A percentile compares a stretch with the other conserved stretches of the same genome.
Conservation (phyloP, 2,888 invertebrate genomes). For the Drosophila buzzatii region DNA sequence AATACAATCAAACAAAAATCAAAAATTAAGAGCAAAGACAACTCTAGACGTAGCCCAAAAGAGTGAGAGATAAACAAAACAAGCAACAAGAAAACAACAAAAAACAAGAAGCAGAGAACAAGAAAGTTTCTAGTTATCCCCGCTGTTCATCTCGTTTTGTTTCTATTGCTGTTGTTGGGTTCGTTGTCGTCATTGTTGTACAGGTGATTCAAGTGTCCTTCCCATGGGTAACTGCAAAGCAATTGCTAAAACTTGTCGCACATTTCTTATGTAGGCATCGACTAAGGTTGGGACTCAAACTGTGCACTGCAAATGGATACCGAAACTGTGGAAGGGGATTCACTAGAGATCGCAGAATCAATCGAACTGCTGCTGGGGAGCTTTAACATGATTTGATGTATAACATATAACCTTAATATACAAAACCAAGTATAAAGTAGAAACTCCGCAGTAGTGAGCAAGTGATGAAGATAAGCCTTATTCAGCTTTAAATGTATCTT, state of each 20-base stretch:
- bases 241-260: constrained; percentile 57
- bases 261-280: constrained; percentile 47
- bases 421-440: not conserved
- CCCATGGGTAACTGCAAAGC: constrained; percentile 47
- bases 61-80: constrained; percentile 48
- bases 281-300: not conserved
- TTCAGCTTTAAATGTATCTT: not conserved
- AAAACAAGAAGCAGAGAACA: constrained; percentile 35
- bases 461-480: not conserved
- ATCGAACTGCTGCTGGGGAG: constrained; percentile 1
- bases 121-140: constrained; percentile 46
- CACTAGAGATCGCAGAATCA: constrained; percentile 3
- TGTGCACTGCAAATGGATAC: constrained; percentile 5
- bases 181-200: constrained; percentile 13
- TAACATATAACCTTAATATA: not conserved
- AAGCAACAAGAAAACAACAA: constrained; percentile 5
- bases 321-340: not conserved
- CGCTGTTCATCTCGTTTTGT: constrained; percentile 15
- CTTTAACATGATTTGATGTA: not conserved
- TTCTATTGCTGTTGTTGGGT: not conserved
- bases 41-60: constrained; percentile 36
- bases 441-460: too few relatives aligned
- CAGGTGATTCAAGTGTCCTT: constrained; percentile 41
- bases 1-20: constrained; percentile 73
- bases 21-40: constrained; percentile 67